Evolutionary conservation across 2,113 vertebrate species (phyloP).

Genomic region (Felis chaus): DNA sequence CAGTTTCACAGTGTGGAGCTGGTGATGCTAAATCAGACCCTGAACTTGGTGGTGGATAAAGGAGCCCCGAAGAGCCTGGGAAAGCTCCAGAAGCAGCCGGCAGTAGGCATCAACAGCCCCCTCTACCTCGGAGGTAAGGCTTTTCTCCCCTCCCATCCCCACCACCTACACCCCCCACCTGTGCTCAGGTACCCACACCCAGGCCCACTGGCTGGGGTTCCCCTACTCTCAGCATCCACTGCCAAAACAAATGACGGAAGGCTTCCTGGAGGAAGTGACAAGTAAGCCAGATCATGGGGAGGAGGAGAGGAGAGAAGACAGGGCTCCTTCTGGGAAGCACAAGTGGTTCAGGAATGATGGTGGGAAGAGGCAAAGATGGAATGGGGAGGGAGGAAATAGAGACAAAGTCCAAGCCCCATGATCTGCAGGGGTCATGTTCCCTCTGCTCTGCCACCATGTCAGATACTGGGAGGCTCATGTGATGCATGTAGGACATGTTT

Average conservation of each 20-base stretch:
- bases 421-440: neutral
- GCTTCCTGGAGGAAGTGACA: neutral
- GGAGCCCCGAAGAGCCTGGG: conserved; percentile 95
- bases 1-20: conserved; percentile 96
- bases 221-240: neutral
- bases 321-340: neutral
- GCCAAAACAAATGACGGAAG: neutral
- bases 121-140: conserved; percentile 96
- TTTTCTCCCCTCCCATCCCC: neutral
- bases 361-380: neutral
- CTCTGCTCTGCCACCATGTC: neutral
- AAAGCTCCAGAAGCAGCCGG: conserved; percentile 93
- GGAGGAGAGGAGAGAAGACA: neutral
- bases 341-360: neutral
- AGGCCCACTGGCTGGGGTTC: neutral
- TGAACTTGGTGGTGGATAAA: conserved; percentile 97
- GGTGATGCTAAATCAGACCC: conserved; percentile 94
- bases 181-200: neutral
- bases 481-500: neutral
- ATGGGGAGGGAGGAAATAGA: neutral
- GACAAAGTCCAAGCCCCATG: neutral
- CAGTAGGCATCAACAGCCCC: conserved; percentile 92
- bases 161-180: neutral
- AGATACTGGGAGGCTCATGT: neutral
- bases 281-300: neutral